Evolutionary conservation across 1,140 invertebrate genomes (phyloP).

Genomic region (Drosophila chauvacae): DNA sequence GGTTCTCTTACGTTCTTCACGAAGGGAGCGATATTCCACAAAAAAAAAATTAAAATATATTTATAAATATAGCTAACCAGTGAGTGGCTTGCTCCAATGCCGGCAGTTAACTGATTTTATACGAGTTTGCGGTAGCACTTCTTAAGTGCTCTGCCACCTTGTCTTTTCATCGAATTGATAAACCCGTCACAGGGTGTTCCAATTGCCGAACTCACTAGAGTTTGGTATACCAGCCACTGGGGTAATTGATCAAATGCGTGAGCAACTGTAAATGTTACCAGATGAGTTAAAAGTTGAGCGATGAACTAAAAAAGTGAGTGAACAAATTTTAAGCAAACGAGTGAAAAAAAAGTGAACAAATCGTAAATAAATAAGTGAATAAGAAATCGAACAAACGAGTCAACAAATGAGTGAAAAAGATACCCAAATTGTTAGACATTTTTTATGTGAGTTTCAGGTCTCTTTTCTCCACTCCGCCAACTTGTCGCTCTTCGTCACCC

Average conservation of each 20-base stretch:
- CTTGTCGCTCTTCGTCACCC: constrained; percentile 34
- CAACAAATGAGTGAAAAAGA: neutral
- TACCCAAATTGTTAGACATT: neutral
- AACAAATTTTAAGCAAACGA: neutral
- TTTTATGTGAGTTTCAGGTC: too few relatives aligned
- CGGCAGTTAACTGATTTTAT: constrained; percentile 82
- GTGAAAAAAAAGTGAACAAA: neutral
- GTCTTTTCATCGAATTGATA: constrained; percentile 58
- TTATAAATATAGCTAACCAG: constrained; percentile 17
- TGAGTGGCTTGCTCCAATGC: constrained; percentile 64
- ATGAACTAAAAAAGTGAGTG: neutral
- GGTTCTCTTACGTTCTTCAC: neutral
- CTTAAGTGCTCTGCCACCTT: constrained; percentile 57
- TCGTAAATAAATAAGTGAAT: neutral
- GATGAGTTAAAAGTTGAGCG: neutral
- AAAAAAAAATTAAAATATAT: neutral
- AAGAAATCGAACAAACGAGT: neutral
- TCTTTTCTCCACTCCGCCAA: neutral
- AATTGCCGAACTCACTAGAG: neutral
- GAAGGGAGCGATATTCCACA: neutral
- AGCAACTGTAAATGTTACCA: neutral
- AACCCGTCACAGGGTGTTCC: constrained; percentile 40
- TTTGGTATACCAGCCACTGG: neutral
- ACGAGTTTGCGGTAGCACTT: constrained; percentile 65
- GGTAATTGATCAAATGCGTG: neutral